Base-by-base conservation (phyloP, 2,113 vertebrate genomes). In the Petrocephalus microphthalmus region DNA sequence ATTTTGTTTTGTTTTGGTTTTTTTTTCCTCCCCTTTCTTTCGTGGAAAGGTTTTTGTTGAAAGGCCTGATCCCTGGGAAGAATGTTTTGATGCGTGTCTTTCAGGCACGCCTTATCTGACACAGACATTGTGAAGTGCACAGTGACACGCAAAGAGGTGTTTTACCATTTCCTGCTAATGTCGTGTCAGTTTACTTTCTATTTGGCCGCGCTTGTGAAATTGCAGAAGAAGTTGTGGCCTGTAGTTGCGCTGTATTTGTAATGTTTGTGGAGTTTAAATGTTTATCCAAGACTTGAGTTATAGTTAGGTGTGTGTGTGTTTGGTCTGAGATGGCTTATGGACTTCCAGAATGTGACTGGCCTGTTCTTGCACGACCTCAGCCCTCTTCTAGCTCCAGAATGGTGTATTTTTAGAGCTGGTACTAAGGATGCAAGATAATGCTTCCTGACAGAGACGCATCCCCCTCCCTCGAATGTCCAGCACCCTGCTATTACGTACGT, bases 401-500 rank as follows among this genome's bases (percentile, higher is more conserved):
- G 89, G 86, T 88, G 83, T 89, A 91, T 91, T 90, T 91, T 89
- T 90, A 91, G 89, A 89, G 56, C 90, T 89, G 82, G 86, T 86
- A 74, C 86, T 89, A 86, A 89, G 88, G 88, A 91, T 33, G 20
- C 88, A 87, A 90, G 91, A 90, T 91, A 91, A 90, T 87, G 86
- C 87, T 90, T 91, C 89, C 89, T 90, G 91, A 85, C 87, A 84
- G 90, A 90, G 88, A 88, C 57, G 57, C 85, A 84, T 64, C 89
- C 88, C 67, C 64, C 84, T 89, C 89, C 89, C 71, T 29, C 11
- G 60, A 67, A 67, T 84, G 86, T 90, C 89, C 89, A 83, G 51
- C 89, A 53, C 49, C 71, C 87, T 42, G 54, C 87, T 90, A 29
- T n/a, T 37, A 84, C 82, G 88, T 52, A 45, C 20, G 45, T 86